A percentile compares a stretch with the other conserved stretches of the same genome.
Conservation (phyloP, 1,140 invertebrate species). For the Goniozus legneri region DNA sequence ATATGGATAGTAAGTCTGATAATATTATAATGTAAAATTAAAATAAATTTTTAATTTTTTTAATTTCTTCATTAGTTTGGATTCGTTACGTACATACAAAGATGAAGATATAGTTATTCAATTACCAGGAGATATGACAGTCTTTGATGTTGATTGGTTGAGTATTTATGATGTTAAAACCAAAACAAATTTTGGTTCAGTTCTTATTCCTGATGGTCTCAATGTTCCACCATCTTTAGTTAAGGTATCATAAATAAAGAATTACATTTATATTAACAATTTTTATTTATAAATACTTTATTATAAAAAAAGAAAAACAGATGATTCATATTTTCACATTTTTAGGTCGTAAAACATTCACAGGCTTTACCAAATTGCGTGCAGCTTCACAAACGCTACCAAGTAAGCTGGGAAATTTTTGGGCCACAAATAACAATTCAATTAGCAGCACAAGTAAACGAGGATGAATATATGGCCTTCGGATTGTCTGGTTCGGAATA, state of each 20-base stretch:
- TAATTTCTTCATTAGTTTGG: constrained; percentile 56
- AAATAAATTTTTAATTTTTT: background rate
- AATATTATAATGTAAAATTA: background rate
- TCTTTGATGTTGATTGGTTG: constrained; percentile 84
- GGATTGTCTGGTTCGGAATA: constrained; percentile 74
- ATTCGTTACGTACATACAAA: constrained; percentile 67
- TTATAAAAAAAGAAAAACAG: too few relatives aligned
- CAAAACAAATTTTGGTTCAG: constrained; percentile 71
- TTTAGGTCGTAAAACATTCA: constrained; percentile 47
- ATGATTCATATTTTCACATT: too few relatives aligned
- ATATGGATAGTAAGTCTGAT: constrained; percentile 80
- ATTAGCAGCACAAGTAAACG: constrained; percentile 70
- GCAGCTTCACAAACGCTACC: constrained; percentile 78
- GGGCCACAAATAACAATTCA: constrained; percentile 85
- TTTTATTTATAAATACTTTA: too few relatives aligned
- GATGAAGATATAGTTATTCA: constrained; percentile 73
- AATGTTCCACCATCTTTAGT: constrained; percentile 83
- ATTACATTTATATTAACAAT: constrained; percentile 4
- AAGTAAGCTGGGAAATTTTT: constrained; percentile 87
- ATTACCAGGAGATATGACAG: constrained; percentile 78
- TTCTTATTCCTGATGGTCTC: constrained; percentile 74
- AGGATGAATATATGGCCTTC: constrained; percentile 83
- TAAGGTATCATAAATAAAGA: constrained; percentile 55
- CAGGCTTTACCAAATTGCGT: constrained; percentile 76
- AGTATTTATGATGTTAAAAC: constrained; percentile 73